Evolutionary conservation across 2,888 invertebrate species (phyloP).

Genomic region (Polymixis lichenea): DNA sequence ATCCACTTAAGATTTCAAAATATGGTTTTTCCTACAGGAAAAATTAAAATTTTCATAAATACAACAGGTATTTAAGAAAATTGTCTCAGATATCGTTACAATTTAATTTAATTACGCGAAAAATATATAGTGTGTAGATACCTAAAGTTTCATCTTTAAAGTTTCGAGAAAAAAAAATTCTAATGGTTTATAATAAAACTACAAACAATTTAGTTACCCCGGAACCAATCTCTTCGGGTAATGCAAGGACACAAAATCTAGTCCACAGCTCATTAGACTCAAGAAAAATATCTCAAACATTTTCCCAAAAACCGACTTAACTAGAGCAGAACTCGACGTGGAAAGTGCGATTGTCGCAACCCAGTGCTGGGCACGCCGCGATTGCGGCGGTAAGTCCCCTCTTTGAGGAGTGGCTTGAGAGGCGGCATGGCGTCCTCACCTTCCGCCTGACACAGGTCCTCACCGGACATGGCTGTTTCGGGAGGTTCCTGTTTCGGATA

Average conservation of each 20-base stretch:
- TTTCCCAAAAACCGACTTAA: conserved; percentile 29
- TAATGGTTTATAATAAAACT: neutral
- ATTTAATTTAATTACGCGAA: neutral
- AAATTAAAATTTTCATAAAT: no score
- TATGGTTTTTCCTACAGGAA: neutral
- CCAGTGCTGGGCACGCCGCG: no score
- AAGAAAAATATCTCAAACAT: conserved; percentile 14
- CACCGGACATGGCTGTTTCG: no score
- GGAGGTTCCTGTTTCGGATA: no score
- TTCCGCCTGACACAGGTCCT: no score
- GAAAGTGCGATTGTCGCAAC: no score
- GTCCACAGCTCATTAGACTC: neutral
- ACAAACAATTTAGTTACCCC: neutral
- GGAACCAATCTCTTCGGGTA: neutral
- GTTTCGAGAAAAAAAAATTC: neutral
- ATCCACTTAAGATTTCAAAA: neutral
- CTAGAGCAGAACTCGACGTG: conserved; percentile 67
- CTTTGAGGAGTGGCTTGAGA: no score
- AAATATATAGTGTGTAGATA: neutral
- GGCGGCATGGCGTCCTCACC: no score
- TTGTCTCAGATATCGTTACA: neutral
- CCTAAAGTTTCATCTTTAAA: no score
- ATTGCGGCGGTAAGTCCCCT: no score
- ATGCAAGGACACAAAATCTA: neutral
- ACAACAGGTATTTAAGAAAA: no score